Evolutionary conservation across 1,140 invertebrate genomes (phyloP).

Genomic region (Nylanderia fulva): DNA sequence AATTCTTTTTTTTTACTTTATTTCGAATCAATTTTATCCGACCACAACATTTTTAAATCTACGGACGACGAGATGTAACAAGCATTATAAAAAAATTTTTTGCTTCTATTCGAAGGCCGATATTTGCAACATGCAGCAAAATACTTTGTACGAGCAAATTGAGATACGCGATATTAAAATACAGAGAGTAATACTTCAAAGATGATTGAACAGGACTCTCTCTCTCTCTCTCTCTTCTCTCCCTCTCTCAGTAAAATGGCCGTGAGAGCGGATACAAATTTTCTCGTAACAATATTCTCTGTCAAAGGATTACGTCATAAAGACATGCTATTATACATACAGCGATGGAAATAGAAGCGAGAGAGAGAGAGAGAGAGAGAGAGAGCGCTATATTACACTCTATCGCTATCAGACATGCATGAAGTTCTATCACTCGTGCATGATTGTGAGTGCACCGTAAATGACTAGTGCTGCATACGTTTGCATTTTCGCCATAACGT

Average conservation of each 20-base stretch:
- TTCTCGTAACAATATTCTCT: slow-evolving; percentile 60
- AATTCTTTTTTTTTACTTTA: not conserved
- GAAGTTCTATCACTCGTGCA: slow-evolving; percentile 48
- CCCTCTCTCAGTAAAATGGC: slow-evolving; percentile 55
- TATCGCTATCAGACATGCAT: slow-evolving; percentile 56
- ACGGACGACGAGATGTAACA: not conserved
- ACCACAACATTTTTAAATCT: not conserved
- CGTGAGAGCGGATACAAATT: slow-evolving; percentile 55
- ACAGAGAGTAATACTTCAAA: slow-evolving; percentile 59
- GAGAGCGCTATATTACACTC: slow-evolving; percentile 59
- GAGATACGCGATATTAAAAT: slow-evolving; percentile 60
- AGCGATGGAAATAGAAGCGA: slow-evolving; percentile 49
- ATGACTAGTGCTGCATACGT: slow-evolving; percentile 62
- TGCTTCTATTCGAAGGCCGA: not conserved
- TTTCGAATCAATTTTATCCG: not conserved
- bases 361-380: slow-evolving; percentile 9
- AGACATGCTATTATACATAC: slow-evolving; percentile 62
- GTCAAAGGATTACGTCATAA: slow-evolving; percentile 63
- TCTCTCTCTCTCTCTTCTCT: no score
- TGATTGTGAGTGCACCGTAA: slow-evolving; percentile 51
- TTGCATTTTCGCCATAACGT: slow-evolving; percentile 63
- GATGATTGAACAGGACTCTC: slow-evolving; percentile 62
- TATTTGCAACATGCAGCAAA: slow-evolving; percentile 41
- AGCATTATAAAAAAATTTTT: not conserved
- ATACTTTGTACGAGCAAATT: slow-evolving; percentile 57